Conservation (phyloP, 2,888 invertebrate genomes). For the Glaucopsyche alexis region DNA sequence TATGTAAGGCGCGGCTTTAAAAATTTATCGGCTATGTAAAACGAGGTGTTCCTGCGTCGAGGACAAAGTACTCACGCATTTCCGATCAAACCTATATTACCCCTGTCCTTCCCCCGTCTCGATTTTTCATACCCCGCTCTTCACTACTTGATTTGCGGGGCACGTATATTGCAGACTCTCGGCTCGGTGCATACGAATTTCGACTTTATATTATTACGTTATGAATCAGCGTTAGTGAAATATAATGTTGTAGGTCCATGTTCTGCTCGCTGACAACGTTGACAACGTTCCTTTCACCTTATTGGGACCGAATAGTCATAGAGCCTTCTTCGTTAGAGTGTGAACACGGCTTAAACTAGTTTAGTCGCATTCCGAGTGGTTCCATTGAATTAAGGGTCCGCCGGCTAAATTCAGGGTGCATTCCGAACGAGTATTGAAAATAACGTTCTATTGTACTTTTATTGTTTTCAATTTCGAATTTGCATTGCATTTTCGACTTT, state of each 20-base stretch:
- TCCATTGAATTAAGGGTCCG: conserved; percentile 55
- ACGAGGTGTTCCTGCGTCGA: conserved; percentile 39
- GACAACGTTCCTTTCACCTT: conserved; percentile 61
- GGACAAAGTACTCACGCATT: conserved; percentile 51
- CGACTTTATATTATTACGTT: conserved; percentile 51
- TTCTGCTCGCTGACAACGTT: conserved; percentile 59
- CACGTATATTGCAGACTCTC: conserved; percentile 53
- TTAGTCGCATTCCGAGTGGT: conserved; percentile 50
- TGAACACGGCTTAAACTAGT: conserved; percentile 50
- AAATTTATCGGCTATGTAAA: conserved; percentile 36
- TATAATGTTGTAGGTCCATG: conserved; percentile 51
- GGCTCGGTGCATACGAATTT: conserved; percentile 43
- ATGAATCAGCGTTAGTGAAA: conserved; percentile 41
- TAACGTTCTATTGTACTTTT: conserved; percentile 28
- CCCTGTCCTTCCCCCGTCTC: conserved; percentile 69
- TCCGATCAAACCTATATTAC: conserved; percentile 68
- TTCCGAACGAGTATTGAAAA: conserved; percentile 31
- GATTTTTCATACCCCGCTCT: conserved; percentile 77
- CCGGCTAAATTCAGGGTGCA: conserved; percentile 38
- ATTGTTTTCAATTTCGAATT: conserved; percentile 25
- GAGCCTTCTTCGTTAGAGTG: conserved; percentile 56
- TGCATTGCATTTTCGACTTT: conserved; percentile 14
- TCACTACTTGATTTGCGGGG: conserved; percentile 77
- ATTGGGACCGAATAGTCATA: conserved; percentile 60
- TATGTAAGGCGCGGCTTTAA: conserved; percentile 9